Conservation (phyloP, 92 coral and sea anemone genomes). For the Zoanthus sociatus region DNA sequence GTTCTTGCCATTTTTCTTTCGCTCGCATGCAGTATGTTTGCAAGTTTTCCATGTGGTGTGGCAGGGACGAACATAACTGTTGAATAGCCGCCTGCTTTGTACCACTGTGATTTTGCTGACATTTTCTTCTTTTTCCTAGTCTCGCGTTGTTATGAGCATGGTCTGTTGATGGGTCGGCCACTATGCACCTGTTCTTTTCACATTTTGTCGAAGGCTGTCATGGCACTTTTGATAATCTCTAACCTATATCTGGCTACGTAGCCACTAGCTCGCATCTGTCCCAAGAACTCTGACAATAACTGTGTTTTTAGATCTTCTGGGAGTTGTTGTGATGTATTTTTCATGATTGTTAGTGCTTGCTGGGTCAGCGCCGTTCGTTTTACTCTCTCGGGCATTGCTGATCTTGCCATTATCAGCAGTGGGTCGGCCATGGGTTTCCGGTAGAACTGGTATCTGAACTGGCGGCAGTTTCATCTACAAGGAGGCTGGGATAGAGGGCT, state of each 20-base stretch:
- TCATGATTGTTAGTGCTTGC: no score
- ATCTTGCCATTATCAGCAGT: constrained; percentile 8
- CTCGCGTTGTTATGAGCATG: constrained; percentile 4
- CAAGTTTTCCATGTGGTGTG: constrained; percentile 13
- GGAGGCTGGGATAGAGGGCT: constrained; percentile 2
- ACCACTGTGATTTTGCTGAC: constrained; percentile 7
- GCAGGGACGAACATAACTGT: constrained; percentile 17
- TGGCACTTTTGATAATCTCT: constrained; percentile 17
- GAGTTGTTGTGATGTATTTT: background rate
- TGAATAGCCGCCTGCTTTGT: constrained; percentile 25
- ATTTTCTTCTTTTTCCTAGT: constrained; percentile 13
- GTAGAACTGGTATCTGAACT: constrained; percentile 1
- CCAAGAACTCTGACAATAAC: background rate
- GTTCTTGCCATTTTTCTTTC: constrained; percentile 16
- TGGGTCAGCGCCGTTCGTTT: constrained; percentile 18
- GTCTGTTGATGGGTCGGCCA: constrained; percentile 11
- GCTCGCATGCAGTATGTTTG: constrained; percentile 2
- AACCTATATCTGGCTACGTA: background rate
- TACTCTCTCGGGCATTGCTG: constrained; percentile 9
- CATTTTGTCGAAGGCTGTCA: constrained; percentile 3
- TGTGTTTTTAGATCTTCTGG: background rate
- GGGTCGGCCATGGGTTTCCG: constrained; percentile 5
- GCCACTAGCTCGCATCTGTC: no score
- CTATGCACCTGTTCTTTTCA: background rate
- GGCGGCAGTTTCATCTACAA: no score